These are phyloP conservation scores for Charanyca ferruginea DNA, from an alignment of 2,888 invertebrate genomes.

Conservation along the genomic window DNA sequence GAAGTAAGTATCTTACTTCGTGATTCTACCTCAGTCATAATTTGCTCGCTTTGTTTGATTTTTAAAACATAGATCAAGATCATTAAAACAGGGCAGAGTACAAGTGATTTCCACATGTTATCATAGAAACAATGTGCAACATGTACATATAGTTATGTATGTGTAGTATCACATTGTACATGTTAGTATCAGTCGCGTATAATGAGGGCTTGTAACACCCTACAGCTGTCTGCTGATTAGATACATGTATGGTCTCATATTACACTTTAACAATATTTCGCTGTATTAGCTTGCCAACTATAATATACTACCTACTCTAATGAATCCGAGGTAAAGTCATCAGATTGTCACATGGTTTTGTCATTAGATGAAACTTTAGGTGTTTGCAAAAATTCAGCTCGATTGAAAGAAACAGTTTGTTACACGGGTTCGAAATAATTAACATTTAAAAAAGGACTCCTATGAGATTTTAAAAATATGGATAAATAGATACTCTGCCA, in stretches of 20 bases:
- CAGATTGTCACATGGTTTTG: not conserved
- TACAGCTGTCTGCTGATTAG: conserved; percentile 32
- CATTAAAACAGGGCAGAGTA: conserved; percentile 16
- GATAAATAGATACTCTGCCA: not conserved
- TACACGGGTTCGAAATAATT: no score
- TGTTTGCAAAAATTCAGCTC: not conserved
- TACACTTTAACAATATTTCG: conserved; percentile 9
- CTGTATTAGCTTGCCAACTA: no score
- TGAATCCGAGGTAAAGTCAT: no score
- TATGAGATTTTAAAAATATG: not conserved
- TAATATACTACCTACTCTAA: no score
- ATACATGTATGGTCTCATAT: conserved; percentile 15
- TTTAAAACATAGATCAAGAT: not conserved
- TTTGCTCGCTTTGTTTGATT: not conserved
- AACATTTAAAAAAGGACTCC: not conserved
- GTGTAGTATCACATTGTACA: not conserved
- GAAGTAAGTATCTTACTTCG: no score
- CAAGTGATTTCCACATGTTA: conserved; percentile 11
- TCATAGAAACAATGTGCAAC: conserved; percentile 15
- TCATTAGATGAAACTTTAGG: conserved; percentile 1
- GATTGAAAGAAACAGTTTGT: not conserved
- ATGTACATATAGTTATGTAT: not conserved
- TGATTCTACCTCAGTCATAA: not conserved
- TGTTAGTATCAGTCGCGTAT: conserved; percentile 15
- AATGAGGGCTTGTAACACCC: conserved; percentile 31